Evolutionary conservation across 1,140 invertebrate species (phyloP).

Genomic region (Pinna nobilis): DNA sequence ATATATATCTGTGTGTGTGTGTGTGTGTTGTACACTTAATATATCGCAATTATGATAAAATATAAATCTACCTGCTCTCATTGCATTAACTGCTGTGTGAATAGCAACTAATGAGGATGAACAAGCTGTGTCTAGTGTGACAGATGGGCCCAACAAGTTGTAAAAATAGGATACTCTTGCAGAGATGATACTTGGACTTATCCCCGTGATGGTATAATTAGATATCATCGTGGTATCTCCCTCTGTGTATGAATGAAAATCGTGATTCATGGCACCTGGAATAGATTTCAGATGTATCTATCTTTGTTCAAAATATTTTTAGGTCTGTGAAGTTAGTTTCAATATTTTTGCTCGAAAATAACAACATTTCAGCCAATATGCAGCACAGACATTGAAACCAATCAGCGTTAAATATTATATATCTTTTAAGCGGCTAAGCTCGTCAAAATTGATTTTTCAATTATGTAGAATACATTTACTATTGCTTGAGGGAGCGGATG

Average conservation of each 20-base stretch:
- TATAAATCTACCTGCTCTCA: conserved; percentile 35
- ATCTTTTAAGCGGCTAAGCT: no score
- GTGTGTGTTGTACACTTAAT: no score
- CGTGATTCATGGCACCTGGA: conserved; percentile 5
- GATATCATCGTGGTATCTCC: not conserved
- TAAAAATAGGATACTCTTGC: conserved; percentile 52
- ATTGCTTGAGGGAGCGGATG: no score
- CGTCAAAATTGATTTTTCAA: no score
- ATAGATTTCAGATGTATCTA: no score
- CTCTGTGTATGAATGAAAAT: not conserved
- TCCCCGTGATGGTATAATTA: conserved; percentile 49
- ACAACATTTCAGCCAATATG: no score
- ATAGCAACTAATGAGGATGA: conserved; percentile 54
- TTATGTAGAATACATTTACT: no score
- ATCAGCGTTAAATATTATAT: no score
- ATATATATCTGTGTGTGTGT: no score
- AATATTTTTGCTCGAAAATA: no score
- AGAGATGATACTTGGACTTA: conserved; percentile 39
- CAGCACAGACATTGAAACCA: no score
- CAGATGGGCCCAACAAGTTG: conserved; percentile 52
- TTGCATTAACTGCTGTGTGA: conserved; percentile 41
- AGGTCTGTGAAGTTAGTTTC: not conserved
- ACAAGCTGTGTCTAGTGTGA: conserved; percentile 58
- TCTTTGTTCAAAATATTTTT: not conserved
- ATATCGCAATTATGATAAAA: no score